A percentile compares a stretch with the other conserved stretches of the same genome.
phyloP scores from a whole-genome alignment of 2,113 vertebrate species.

The Columba livia region DNA sequence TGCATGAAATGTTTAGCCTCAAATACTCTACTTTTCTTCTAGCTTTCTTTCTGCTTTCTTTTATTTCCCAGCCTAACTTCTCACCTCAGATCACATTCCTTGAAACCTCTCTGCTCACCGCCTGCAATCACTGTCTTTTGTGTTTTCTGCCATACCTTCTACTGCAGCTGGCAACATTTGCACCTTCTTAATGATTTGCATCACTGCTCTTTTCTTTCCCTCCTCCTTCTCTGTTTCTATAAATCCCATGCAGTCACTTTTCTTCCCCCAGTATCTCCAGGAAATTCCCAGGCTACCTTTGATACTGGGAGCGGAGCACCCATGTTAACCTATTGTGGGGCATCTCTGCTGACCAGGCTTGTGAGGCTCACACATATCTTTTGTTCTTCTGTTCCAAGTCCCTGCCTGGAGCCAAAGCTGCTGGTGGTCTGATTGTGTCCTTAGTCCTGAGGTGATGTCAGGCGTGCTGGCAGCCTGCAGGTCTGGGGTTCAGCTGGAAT shows the following conservation, averaged over 20 bases:
- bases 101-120: neutral
- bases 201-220: neutral
- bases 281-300: neutral
- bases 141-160: neutral
- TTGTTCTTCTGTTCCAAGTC: neutral
- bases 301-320: neutral
- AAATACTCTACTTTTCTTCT: neutral
- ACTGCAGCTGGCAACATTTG: neutral
- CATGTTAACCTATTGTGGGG: neutral
- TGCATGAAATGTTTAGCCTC: neutral
- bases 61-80: neutral
- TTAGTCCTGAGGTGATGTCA: neutral
- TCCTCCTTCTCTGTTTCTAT: neutral
- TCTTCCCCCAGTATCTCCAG: neutral
- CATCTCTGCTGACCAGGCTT: rapidly evolving
- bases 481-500: neutral
- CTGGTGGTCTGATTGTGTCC: neutral
- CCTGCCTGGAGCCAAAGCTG: neutral
- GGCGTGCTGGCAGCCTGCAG: neutral
- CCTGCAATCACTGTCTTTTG: neutral
- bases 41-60: neutral
- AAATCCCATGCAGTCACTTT: neutral
- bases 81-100: neutral
- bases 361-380: neutral
- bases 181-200: neutral